A percentile compares a stretch with the other conserved stretches of the same genome.
Conservation (phyloP, 2,888 invertebrate species). For the Cephalotes varians region DNA sequence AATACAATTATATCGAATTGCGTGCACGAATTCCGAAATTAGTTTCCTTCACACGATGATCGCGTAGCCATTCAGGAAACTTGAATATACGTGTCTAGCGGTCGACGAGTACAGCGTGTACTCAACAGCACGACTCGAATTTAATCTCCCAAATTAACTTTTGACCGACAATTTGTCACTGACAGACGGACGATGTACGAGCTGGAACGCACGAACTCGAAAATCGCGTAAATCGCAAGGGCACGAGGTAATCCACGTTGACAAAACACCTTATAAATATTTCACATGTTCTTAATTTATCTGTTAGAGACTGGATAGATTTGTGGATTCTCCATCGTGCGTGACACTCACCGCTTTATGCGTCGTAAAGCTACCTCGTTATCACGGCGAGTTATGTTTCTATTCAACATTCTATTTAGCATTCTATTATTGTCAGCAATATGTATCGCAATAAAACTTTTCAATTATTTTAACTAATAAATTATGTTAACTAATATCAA, state of each 20-base stretch:
- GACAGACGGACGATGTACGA: slow-evolving; percentile 36
- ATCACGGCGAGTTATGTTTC: not conserved
- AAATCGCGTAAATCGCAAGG: slow-evolving; percentile 4
- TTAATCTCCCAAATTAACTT: slow-evolving; percentile 38
- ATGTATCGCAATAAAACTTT: not conserved
- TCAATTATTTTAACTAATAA: not conserved
- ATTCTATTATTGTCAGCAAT: no score
- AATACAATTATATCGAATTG: slow-evolving; percentile 7
- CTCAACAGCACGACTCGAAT: slow-evolving; percentile 12
- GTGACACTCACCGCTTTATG: not conserved
- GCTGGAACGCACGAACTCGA: not conserved
- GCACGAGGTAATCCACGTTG: not conserved
- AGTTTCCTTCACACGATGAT: not conserved
- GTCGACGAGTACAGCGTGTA: slow-evolving; percentile 12
- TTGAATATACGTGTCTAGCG: not conserved
- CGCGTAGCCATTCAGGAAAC: slow-evolving; percentile 20
- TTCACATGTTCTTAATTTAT: not conserved
- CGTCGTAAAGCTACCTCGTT: not conserved
- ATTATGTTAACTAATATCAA: not conserved
- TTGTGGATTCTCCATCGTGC: not conserved
- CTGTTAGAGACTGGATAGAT: not conserved
- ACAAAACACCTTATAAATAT: slow-evolving; percentile 7
- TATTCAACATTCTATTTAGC: not conserved
- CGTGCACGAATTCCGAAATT: slow-evolving; percentile 3
- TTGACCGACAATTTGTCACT: slow-evolving; percentile 39